Conservation (phyloP, 1,140 invertebrate species). For the Eupeodes corollae region DNA sequence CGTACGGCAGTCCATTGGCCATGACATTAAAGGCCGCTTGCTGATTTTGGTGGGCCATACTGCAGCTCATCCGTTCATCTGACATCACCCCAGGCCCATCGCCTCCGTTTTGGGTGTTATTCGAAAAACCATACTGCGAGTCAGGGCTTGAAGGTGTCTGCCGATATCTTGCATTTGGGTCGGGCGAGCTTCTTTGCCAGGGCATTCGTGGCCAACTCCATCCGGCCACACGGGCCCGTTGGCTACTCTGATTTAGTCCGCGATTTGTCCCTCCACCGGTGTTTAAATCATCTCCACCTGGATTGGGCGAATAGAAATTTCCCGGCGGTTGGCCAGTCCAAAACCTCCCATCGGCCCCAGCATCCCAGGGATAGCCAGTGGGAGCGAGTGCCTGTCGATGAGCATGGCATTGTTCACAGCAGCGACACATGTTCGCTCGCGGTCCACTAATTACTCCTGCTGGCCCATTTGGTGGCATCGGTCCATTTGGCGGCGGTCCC, state of each 20-base stretch:
- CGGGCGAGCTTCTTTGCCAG: slow-evolving; percentile 38
- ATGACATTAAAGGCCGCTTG: slow-evolving; percentile 10
- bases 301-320: slow-evolving; percentile 72
- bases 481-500: slow-evolving; percentile 22
- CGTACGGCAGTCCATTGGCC: slow-evolving; percentile 32
- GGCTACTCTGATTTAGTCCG: slow-evolving; percentile 20
- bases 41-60: slow-evolving; percentile 9
- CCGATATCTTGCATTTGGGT: slow-evolving; percentile 23
- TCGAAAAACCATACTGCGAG: slow-evolving; percentile 53
- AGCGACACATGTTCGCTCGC: slow-evolving; percentile 24
- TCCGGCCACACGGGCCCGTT: slow-evolving; percentile 41
- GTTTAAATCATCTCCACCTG: slow-evolving; percentile 42
- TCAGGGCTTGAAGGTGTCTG: slow-evolving; percentile 44
- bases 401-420: slow-evolving; percentile 36
- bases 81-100: slow-evolving; percentile 19
- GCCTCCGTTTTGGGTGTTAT: background rate
- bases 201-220: slow-evolving; percentile 48
- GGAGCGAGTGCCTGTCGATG: slow-evolving; percentile 27
- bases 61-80: slow-evolving; percentile 11
- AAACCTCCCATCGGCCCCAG: slow-evolving; percentile 20
- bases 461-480: slow-evolving; percentile 14
- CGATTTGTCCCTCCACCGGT: slow-evolving; percentile 7
- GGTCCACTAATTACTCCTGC: slow-evolving; percentile 12
- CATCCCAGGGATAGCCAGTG: slow-evolving; percentile 27
- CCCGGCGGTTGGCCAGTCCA: slow-evolving; percentile 38